Evolutionary conservation across 2,797 vertebrate genomes (phyloP).

Genomic region (Sebastiscus albofasciatus): DNA sequence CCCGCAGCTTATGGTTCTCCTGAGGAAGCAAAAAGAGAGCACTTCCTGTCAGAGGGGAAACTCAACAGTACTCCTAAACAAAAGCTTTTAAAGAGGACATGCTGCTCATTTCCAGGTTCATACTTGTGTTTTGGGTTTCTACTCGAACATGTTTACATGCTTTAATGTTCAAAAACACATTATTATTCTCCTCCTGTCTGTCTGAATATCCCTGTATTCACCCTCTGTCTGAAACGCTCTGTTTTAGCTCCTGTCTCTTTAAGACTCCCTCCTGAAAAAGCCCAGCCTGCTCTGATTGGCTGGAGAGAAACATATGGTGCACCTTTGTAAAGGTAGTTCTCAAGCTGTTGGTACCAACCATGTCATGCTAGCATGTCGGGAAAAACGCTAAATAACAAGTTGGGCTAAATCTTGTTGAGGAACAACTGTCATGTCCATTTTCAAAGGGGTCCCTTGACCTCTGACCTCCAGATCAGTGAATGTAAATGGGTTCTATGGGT

Average conservation of each 20-base stretch:
- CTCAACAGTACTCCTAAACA: background rate
- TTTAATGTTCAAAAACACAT: background rate
- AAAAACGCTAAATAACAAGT: no score
- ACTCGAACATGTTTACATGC: background rate
- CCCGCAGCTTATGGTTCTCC: slow-evolving; percentile 95
- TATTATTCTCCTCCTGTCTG: background rate
- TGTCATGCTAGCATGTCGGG: no score
- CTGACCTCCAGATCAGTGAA: no score
- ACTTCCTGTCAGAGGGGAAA: background rate
- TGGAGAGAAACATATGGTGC: no score
- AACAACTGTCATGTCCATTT: no score
- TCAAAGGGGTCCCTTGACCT: no score
- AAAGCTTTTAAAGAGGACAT: background rate
- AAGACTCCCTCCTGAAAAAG: background rate
- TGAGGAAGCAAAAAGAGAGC: slow-evolving; percentile 46
- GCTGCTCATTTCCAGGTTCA: background rate
- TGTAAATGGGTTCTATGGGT: no score
- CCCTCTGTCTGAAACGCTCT: background rate
- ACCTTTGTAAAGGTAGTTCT: no score
- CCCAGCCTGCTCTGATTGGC: no score
- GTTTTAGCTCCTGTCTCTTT: background rate
- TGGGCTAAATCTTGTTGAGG: no score
- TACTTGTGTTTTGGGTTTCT: background rate
- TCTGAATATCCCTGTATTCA: background rate
- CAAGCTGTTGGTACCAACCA: no score